These are phyloP conservation scores for Diadema setosum DNA, from an alignment of 35 echinoderm and acorn worm genomes.

Conservation along the genomic window DNA sequence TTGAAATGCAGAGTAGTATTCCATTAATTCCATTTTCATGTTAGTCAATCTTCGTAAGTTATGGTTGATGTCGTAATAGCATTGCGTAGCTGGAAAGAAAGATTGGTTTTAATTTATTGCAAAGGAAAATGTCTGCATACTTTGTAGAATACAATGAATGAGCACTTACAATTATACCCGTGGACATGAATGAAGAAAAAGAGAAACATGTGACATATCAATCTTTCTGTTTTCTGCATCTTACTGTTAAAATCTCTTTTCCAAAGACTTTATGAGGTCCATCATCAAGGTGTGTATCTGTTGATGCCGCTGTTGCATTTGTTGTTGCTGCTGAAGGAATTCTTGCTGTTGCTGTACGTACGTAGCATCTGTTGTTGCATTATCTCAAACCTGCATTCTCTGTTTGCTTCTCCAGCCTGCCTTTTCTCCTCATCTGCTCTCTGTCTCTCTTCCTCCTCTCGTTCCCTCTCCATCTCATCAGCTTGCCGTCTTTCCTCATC, in stretches of 20 bases:
- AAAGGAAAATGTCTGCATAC: too few species aligned
- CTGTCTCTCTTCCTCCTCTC: neutral
- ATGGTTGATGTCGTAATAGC: too few species aligned
- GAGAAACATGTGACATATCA: too few species aligned
- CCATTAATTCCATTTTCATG: too few species aligned
- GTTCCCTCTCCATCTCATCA: neutral
- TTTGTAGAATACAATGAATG: too few species aligned
- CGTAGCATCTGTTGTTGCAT: neutral
- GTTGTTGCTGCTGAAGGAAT: neutral
- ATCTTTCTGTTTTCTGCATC: too few species aligned
- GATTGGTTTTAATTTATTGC: too few species aligned
- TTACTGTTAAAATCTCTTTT: neutral
- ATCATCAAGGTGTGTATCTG: neutral
- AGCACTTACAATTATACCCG: neutral
- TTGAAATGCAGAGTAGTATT: too few species aligned
- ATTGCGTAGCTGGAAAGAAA: too few species aligned
- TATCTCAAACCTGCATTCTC: neutral
- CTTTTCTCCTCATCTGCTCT: slow-evolving; percentile 1
- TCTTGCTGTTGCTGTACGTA: neutral
- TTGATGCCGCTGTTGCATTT: neutral
- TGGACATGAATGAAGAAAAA: neutral
- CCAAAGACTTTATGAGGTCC: neutral
- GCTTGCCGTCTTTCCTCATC: neutral
- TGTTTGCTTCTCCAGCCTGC: neutral
- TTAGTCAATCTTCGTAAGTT: too few species aligned